Percentiles rank a stretch among this genome's conserved stretches.
Conservation (phyloP, 2,888 invertebrate species). For the Fragum sueziense region DNA sequence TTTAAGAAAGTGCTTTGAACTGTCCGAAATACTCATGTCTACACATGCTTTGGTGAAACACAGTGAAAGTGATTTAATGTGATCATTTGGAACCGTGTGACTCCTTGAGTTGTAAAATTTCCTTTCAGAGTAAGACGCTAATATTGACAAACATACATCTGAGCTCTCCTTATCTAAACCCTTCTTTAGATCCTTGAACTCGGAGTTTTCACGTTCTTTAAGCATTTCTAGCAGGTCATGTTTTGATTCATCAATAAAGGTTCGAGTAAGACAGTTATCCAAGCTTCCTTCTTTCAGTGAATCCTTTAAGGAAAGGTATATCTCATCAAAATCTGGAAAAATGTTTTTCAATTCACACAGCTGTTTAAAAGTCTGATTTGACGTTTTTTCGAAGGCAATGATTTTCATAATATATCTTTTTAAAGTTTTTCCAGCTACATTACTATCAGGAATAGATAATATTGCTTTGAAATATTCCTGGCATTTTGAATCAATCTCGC, state of each 20-base stretch:
- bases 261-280: slow-evolving; percentile 20
- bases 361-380: not conserved
- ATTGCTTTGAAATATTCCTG: not conserved
- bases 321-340: slow-evolving; percentile 4
- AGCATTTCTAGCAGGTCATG: not conserved
- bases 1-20: slow-evolving; percentile 10
- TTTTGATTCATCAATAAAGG: not conserved
- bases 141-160: not conserved
- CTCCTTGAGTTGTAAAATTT: slow-evolving; percentile 36
- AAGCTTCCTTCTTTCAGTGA: not conserved
- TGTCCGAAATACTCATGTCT: not conserved
- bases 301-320: slow-evolving; percentile 3
- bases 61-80: not conserved
- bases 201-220: not conserved
- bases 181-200: not conserved
- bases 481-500: not conserved
- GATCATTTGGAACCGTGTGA: slow-evolving; percentile 22
- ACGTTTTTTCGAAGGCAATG: not conserved
- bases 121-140: slow-evolving; percentile 21
- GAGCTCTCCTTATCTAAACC: not conserved
- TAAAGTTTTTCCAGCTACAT: not conserved
- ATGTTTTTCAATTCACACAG: not conserved
- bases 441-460: not conserved
- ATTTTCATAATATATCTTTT: not conserved
- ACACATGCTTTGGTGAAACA: slow-evolving; percentile 1